Base-by-base conservation (phyloP, 2,797 vertebrate species). In the Cetoscarus ocellatus region DNA sequence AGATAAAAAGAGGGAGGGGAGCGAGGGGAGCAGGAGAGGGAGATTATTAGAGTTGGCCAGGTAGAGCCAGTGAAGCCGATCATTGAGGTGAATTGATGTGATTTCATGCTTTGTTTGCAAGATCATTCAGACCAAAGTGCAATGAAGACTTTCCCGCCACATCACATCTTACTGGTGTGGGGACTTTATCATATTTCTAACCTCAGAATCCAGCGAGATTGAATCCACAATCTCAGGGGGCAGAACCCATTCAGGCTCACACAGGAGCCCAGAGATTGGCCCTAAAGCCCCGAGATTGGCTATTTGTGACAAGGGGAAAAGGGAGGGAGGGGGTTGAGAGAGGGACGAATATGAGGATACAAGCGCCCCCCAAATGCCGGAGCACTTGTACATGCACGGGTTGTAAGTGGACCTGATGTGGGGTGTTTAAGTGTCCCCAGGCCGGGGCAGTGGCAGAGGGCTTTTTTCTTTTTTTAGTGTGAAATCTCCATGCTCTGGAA, bases 41-140 rank as follows among this genome's bases (percentile, higher is more conserved):
- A 89, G 84, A 89, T 91, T 88, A 92, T 92, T 92, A 91, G 90
- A 89, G 79, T 78, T 83, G 84, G 88, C 87, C 90, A 93, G 92
- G 93, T 95, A 92, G 91, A 94, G 90, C 77, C 93, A 93, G 88
- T 93, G 91, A 93, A 94, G 94, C 95, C 75, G 90, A 96, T 96
- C 95, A 95, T 96, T 95, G 95, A 95, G 94, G 94, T 95, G 93
- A 95, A 96, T 95, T 95, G 95, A 96, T 95, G 94, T 95, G 95
- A 96, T 96, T 96, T 96, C 94, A 95, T 95, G 94, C 94, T 94
- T 95, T 94, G 92, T 94, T 95, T 94, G 93, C 93, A 87, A 93
- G 93, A 95, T 95, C 94, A 94, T 88, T 94, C 93, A 91, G 93
- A 93, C 92, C 93, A 95, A 94, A 94, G 92, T 93, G 92, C 93